Conservation (phyloP, 1,140 invertebrate species). For the Bombus vancouverensis region DNA sequence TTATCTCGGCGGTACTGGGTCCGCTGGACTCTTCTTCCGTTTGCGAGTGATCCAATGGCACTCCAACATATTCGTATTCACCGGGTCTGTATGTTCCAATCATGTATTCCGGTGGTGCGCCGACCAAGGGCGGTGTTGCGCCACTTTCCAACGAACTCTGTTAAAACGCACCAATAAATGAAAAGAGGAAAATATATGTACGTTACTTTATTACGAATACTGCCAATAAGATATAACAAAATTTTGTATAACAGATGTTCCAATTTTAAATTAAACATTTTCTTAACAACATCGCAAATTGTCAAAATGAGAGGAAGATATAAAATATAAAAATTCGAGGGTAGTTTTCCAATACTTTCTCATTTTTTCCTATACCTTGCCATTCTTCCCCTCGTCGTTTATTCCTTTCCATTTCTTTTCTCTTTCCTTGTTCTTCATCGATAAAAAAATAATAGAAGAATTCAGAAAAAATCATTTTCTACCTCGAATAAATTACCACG, state of each 20-base stretch:
- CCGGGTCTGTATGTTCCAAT: constrained; percentile 85
- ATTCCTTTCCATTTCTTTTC: too few relatives aligned
- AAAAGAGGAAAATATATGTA: constrained; percentile 47
- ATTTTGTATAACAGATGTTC: not conserved
- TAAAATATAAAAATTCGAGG: too few relatives aligned
- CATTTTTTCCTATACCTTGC: too few relatives aligned
- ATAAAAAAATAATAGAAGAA: not conserved
- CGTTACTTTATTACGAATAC: not conserved
- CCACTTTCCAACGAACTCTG: constrained; percentile 76
- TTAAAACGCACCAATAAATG: not conserved
- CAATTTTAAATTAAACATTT: too few relatives aligned
- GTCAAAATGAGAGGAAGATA: too few relatives aligned
- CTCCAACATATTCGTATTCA: constrained; percentile 86
- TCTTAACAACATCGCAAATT: too few relatives aligned
- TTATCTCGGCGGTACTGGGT: constrained; percentile 94
- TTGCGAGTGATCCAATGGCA: constrained; percentile 87
- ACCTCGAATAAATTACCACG: not conserved
- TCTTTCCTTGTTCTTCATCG: not conserved
- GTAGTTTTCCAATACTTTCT: too few relatives aligned
- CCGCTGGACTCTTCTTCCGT: constrained; percentile 89
- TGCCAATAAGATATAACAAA: not conserved
- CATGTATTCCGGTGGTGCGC: constrained; percentile 85
- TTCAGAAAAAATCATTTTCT: not conserved
- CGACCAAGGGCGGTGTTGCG: constrained; percentile 82
- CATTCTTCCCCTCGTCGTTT: too few relatives aligned